phyloP scores from a whole-genome alignment of 2,797 vertebrate species.

The Pelochelys cantorii region DNA sequence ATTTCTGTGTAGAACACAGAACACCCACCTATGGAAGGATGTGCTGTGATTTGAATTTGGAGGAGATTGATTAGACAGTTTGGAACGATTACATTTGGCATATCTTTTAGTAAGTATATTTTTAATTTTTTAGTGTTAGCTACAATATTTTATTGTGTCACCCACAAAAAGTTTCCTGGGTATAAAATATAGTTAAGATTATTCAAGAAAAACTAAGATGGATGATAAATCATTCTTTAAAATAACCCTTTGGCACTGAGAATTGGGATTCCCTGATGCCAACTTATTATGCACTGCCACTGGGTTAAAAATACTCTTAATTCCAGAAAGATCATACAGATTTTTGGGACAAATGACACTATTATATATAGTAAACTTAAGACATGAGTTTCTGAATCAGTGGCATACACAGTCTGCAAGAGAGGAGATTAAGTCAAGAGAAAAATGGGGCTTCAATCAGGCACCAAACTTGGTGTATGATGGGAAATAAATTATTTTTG shows the following conservation, averaged over 20 bases:
- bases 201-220: slow-evolving; percentile 32
- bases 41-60: slow-evolving; percentile 49
- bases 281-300: slow-evolving; percentile 34
- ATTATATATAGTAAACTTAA: slow-evolving; percentile 38
- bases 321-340: slow-evolving; percentile 37
- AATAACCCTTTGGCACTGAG: slow-evolving; percentile 30
- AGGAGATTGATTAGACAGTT: slow-evolving; percentile 43
- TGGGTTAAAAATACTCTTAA: slow-evolving; percentile 48
- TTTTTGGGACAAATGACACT: neutral
- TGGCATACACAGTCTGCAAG: slow-evolving; percentile 17
- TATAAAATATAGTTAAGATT: slow-evolving; percentile 11
- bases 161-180: slow-evolving; percentile 26
- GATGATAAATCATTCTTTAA: slow-evolving; percentile 61
- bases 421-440: slow-evolving; percentile 51
- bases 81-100: slow-evolving; percentile 33
- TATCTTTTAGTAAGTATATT: slow-evolving; percentile 41
- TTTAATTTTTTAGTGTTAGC: slow-evolving; percentile 39
- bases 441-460: slow-evolving; percentile 53
- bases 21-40: slow-evolving; percentile 59
- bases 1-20: slow-evolving; percentile 70
- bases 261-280: slow-evolving; percentile 44
- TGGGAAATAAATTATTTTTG: slow-evolving; percentile 39
- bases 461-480: neutral
- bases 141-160: slow-evolving; percentile 29
- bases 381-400: slow-evolving; percentile 66